Evolutionary conservation across 2,888 invertebrate genomes (phyloP), one percentile per base, ranked within the genome.

Genomic region (Prenolepis imparis): DNA sequence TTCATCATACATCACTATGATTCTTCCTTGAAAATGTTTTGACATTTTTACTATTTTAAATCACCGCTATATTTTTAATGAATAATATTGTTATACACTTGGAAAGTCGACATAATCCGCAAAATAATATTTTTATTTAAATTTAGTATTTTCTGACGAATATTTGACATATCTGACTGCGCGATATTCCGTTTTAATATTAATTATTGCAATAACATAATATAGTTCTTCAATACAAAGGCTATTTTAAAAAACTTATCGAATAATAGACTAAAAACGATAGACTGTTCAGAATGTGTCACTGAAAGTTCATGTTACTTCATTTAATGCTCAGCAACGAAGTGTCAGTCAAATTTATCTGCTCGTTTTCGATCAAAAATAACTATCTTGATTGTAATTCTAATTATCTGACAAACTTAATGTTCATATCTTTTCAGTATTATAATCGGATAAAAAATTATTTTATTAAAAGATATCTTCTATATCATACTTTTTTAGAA

Each of bases 301-400:
- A 82, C 77, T 48, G 52, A 3, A 52, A 61, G 77, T 77, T 78
- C 83, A 59, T 52, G 39, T 68, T 77, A 67, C 64, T 74, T 74
- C 28, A 63, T 81, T 64, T 74, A 63, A 52, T 39, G 39, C 63
- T 74, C 39, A 11, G 39, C 64, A 78, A 82, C 63, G 63, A 78
- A 83, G 39, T 78, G 78, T 83, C 83, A 78, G 67, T 78, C 78
- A 68, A 78, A 67, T 77, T 75, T 82, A 59, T 77, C 77, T 44
- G 52, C 44, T 75, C 75, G 12, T 63, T 82, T 70, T 57, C 57
- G 48, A 77, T 82, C 82, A 67, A 66, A 36, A 82, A 82, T 82
- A 82, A 82, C 77, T n/a, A 28, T 77, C 59, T 77, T 28, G 77
- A 82, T 82, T 77, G 66, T 82, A 77, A 82, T 77, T 57, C 48